Conservation (phyloP, 2,113 vertebrate species). For the Sander lucioperca region DNA sequence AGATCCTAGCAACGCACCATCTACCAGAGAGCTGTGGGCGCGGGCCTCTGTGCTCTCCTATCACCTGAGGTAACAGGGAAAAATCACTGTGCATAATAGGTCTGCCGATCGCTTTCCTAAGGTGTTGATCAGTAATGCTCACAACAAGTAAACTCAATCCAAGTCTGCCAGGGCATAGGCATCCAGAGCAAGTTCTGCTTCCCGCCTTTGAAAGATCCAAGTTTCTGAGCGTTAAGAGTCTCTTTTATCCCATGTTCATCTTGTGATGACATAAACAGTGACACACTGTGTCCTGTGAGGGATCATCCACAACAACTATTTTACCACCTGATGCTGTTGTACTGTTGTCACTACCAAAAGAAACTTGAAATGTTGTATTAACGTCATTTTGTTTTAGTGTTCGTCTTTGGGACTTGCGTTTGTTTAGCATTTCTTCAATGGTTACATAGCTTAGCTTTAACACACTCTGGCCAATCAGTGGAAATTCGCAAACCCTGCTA, state of each 20-base stretch:
- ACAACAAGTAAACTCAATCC: constrained; percentile 69
- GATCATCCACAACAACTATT: background rate
- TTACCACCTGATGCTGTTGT: background rate
- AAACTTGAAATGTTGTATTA: background rate
- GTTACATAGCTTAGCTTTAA: background rate
- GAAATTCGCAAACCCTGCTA: background rate
- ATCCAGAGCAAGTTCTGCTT: constrained; percentile 49
- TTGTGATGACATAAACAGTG: constrained; percentile 30
- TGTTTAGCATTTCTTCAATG: background rate
- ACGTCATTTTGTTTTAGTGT: background rate
- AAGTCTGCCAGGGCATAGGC: constrained; percentile 54
- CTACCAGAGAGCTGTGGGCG: constrained; percentile 67
- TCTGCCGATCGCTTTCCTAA: constrained; percentile 80
- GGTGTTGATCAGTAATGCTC: constrained; percentile 79
- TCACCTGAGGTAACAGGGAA: constrained; percentile 72
- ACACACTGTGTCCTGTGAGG: background rate
- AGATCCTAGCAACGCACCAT: constrained; percentile 74
- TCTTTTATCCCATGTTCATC: constrained; percentile 42
- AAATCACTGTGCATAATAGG: constrained; percentile 81
- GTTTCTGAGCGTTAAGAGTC: constrained; percentile 33
- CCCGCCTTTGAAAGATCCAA: constrained; percentile 73
- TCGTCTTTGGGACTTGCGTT: background rate
- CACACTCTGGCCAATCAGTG: background rate
- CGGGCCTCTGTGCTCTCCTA: constrained; percentile 60
- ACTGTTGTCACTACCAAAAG: background rate